Base-by-base conservation (phyloP, 2,888 invertebrate species). In the Orchesellides sinensis region DNA sequence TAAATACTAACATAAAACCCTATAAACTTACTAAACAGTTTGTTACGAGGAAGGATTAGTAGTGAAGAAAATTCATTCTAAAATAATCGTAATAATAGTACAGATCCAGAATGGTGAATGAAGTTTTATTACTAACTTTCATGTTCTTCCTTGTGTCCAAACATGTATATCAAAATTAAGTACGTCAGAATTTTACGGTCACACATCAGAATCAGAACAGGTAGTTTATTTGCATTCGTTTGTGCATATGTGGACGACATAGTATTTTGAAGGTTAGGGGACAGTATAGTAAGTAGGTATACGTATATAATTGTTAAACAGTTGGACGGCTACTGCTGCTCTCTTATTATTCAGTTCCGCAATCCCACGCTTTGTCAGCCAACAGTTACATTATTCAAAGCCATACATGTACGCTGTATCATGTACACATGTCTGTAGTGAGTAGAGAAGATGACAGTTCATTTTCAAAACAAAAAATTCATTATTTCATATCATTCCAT, bases 361-460 rank as follows among this genome's bases (percentile, higher is more conserved):
- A 75, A 75, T 75, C 75, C 75, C 66, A 75, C 75, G 66, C 75
- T 40, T 63, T 40, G 29, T 32, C 19, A 54, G 45, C n/a, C 52
- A 68, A 40, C 40, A 40, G 10, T 40, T 40, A 21, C 59, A 59
- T 59, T 56, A 32, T 52, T 72, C 45, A 72, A 72, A 72, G 70
- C 59, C 70, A 72, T 45, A 56, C n/a, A n/a, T n/a, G n/a, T n/a
- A n/a, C n/a, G n/a, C n/a, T n/a, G n/a, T n/a, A n/a, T n/a, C n/a
- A n/a, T n/a, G n/a, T n/a, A n/a, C n/a, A n/a, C n/a, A n/a, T n/a
- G n/a, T n/a, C n/a, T n/a, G n/a, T n/a, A 45, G 32, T 35, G 29
- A 49, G 23, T 32, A 32, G 32, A 23, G n/a, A 40, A 52, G 29
- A 70, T 70, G 70, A 70, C 70, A 56, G 56, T 19, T 54, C 35